Evolutionary conservation across 2,888 invertebrate genomes (phyloP).

Genomic region (Meliscaeva auricollis): DNA sequence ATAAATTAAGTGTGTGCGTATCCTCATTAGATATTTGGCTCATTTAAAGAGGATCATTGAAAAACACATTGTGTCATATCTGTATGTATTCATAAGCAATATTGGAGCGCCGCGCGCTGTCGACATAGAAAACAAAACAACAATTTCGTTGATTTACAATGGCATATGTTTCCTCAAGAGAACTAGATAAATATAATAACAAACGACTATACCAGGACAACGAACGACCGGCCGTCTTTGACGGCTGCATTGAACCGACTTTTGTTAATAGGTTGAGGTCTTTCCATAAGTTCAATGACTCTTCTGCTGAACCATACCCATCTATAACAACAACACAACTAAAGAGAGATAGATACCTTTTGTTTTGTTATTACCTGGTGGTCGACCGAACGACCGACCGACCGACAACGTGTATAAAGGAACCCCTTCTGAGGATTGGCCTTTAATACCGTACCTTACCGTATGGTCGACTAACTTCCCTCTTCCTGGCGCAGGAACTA

Average conservation of each 20-base stretch:
- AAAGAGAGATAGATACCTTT: constrained; percentile 51
- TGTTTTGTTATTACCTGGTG: constrained; percentile 70
- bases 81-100: not conserved
- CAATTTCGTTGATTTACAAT: constrained; percentile 75
- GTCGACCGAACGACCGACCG: constrained; percentile 39
- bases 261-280: constrained; percentile 68
- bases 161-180: constrained; percentile 77
- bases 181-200: constrained; percentile 14
- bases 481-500: constrained; percentile 42
- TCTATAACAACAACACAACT: constrained; percentile 34
- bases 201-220: constrained; percentile 8
- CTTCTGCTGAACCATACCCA: constrained; percentile 42
- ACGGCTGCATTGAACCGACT: constrained; percentile 66
- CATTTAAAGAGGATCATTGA: constrained; percentile 18
- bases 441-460: constrained; percentile 67
- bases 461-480: constrained; percentile 71
- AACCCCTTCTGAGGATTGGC: constrained; percentile 73
- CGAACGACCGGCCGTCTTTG: constrained; percentile 20
- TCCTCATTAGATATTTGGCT: not conserved
- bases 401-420: not conserved
- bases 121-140: constrained; percentile 32
- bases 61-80: not conserved
- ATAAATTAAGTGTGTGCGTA: not conserved
- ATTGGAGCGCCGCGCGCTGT: not conserved
- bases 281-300: constrained; percentile 68